These are phyloP conservation scores for Agrotis puta DNA, from an alignment of 2,888 invertebrate species.

Conservation along the genomic window DNA sequence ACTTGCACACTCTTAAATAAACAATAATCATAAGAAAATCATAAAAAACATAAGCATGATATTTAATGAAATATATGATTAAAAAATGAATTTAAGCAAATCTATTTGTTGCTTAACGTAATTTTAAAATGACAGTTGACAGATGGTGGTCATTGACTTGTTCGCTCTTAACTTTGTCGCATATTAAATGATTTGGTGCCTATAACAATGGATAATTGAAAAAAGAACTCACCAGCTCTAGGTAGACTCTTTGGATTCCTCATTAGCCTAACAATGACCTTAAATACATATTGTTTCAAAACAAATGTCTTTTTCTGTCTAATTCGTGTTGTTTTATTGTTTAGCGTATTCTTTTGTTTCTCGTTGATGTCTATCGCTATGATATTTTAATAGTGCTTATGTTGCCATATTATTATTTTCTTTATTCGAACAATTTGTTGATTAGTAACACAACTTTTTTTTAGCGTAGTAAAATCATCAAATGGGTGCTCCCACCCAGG, in stretches of 20 bases:
- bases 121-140: too few relatives aligned
- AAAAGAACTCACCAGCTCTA: background rate
- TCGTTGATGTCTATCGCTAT: conserved; percentile 28
- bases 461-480: too few relatives aligned
- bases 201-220: background rate
- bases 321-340: conserved; percentile 27
- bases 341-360: conserved; percentile 43
- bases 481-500: too few relatives aligned
- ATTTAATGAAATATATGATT: too few relatives aligned
- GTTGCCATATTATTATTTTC: background rate
- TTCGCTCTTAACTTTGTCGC: too few relatives aligned
- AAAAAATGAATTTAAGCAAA: too few relatives aligned
- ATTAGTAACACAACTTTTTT: background rate
- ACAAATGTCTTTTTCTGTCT: conserved; percentile 19
- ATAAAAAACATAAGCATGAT: too few relatives aligned
- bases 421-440: background rate
- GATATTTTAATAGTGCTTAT: conserved; percentile 14
- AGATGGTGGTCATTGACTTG: too few relatives aligned
- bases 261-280: conserved; percentile 9
- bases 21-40: too few relatives aligned
- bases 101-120: too few relatives aligned
- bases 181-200: too few relatives aligned
- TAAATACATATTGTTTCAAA: conserved; percentile 19
- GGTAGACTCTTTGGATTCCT: background rate
- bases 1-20: too few relatives aligned